Evolutionary conservation across 1,140 invertebrate species (phyloP).

Genomic region (Maconellicoccus hirsutus): DNA sequence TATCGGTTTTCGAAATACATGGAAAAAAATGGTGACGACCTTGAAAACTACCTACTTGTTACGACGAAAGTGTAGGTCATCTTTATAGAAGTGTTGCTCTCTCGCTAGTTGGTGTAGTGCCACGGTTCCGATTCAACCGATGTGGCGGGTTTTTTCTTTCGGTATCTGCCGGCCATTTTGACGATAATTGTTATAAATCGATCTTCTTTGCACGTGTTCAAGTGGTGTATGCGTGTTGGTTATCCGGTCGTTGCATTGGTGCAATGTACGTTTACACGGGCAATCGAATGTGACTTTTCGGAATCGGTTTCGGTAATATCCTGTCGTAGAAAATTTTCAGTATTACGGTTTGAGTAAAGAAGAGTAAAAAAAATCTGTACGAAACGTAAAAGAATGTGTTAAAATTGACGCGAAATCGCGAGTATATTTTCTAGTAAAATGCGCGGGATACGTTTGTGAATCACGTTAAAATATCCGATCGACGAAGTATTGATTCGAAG

Average conservation of each 20-base stretch:
- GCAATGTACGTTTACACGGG: not conserved
- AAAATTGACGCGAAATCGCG: no score
- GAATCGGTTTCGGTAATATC: not conserved
- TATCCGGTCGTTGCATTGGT: not conserved
- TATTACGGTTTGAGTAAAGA: not conserved
- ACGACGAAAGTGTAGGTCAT: not conserved
- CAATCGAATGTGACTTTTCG: not conserved
- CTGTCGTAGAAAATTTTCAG: not conserved
- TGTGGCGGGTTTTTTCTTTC: not conserved
- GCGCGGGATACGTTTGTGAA: not conserved
- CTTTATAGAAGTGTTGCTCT: not conserved
- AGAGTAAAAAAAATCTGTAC: no score
- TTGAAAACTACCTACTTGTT: not conserved
- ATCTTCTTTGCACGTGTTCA: not conserved
- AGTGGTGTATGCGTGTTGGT: not conserved
- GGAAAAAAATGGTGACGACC: not conserved
- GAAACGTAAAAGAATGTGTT: no score
- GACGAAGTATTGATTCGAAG: not conserved
- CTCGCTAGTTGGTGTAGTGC: constrained; percentile 1
- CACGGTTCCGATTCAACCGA: not conserved
- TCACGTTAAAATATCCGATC: not conserved
- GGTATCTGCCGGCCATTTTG: not conserved
- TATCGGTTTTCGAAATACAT: no score
- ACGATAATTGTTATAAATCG: not conserved
- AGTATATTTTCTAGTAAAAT: not conserved